Evolutionary conservation across 2,113 vertebrate genomes (phyloP).

Genomic region (Elephas maximus): DNA sequence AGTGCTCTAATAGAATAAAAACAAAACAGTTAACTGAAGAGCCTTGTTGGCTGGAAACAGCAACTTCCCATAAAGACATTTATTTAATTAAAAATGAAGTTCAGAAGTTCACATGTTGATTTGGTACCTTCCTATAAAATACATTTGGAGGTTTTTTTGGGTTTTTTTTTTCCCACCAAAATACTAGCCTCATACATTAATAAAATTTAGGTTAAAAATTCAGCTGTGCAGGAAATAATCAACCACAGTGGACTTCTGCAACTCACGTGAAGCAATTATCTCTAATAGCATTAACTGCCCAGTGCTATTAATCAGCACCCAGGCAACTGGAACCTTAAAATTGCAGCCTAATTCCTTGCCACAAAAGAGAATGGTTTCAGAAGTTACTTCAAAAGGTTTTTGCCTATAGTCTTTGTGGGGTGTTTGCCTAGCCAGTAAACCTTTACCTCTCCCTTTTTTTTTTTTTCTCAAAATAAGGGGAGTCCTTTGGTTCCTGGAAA

Average conservation of each 20-base stretch:
- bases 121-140: constrained; percentile 61
- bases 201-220: constrained; percentile 24
- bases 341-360: background rate
- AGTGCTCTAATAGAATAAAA: constrained; percentile 48
- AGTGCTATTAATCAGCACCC: constrained; percentile 1
- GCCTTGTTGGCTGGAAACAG: constrained; percentile 52
- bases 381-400: background rate
- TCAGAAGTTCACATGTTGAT: constrained; percentile 57
- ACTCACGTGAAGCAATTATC: background rate
- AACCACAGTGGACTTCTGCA: background rate
- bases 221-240: constrained; percentile 45
- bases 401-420: background rate
- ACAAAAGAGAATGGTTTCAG: background rate
- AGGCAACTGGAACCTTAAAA: background rate
- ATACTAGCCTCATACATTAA: constrained; percentile 54
- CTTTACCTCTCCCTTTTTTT: background rate
- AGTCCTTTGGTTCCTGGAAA: background rate
- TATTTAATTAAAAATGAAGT: constrained; percentile 72
- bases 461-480: background rate
- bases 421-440: background rate
- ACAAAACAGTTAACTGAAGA: constrained; percentile 62
- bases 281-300: background rate
- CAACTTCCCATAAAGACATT: constrained; percentile 65
- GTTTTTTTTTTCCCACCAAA: background rate
- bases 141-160: background rate